These are phyloP conservation scores for Steromphala cineraria DNA, from an alignment of 2,888 invertebrate genomes.

Conservation along the genomic window DNA sequence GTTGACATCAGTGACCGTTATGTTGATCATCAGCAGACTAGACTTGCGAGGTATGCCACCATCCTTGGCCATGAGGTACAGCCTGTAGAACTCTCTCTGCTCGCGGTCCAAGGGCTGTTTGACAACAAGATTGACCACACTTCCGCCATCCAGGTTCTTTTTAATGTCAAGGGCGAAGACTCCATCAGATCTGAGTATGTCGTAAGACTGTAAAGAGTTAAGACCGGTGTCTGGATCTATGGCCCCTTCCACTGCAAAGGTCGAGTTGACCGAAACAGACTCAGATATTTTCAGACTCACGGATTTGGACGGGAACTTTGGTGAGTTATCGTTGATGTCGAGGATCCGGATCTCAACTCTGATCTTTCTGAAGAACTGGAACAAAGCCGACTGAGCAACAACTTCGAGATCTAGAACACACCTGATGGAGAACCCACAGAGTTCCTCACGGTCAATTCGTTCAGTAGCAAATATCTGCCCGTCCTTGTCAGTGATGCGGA, in stretches of 20 bases:
- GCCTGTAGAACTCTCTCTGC: constrained; percentile 27
- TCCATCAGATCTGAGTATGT: constrained; percentile 51
- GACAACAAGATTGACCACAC: constrained; percentile 25
- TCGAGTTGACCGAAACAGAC: constrained; percentile 45
- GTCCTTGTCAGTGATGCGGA: constrained; percentile 86
- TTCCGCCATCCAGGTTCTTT: constrained; percentile 44
- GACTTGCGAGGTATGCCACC: constrained; percentile 23
- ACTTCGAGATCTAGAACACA: constrained; percentile 36
- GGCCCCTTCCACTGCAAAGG: constrained; percentile 47
- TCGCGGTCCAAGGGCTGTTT: constrained; percentile 33
- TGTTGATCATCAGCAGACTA: constrained; percentile 9
- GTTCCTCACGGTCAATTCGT: constrained; percentile 34
- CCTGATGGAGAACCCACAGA: constrained; percentile 35
- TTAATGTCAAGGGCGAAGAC: constrained; percentile 53
- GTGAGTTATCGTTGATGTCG: constrained; percentile 55
- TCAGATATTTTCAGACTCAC: constrained; percentile 50
- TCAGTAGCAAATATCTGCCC: constrained; percentile 85
- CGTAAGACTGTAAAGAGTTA: constrained; percentile 51
- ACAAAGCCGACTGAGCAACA: constrained; percentile 34
- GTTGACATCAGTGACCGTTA: constrained; percentile 24
- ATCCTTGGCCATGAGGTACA: constrained; percentile 29
- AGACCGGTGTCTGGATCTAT: constrained; percentile 53
- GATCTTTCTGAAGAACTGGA: constrained; percentile 79
- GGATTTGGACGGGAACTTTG: constrained; percentile 36
- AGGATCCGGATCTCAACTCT: constrained; percentile 37